Evolutionary conservation across 1,140 invertebrate genomes (phyloP).

Genomic region (Drosophila pseudoobscura): DNA sequence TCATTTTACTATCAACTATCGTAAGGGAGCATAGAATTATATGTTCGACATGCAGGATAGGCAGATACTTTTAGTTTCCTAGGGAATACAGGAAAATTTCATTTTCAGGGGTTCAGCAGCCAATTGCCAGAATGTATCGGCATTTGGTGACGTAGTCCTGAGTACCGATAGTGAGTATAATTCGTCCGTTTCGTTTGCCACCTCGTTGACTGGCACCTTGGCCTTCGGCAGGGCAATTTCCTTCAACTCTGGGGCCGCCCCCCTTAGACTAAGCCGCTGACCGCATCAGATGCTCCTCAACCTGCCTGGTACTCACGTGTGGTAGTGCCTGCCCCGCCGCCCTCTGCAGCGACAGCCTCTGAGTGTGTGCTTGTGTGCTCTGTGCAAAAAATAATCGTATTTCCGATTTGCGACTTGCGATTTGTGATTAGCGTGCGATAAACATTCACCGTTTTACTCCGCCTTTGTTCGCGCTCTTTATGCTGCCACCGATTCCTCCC

Average conservation of each 20-base stretch:
- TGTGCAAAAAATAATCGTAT: constrained; percentile 66
- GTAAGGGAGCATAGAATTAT: no score
- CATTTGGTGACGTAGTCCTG: no score
- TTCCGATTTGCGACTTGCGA: constrained; percentile 75
- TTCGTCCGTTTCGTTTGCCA: no score
- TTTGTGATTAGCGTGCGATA: constrained; percentile 77
- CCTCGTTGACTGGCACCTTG: no score
- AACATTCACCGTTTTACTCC: constrained; percentile 41
- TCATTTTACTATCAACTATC: no score
- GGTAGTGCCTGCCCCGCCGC: background rate
- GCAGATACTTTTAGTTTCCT: no score
- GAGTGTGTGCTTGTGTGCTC: constrained; percentile 31
- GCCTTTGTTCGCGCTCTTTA: constrained; percentile 39
- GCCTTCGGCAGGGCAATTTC: background rate
- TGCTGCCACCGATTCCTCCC: constrained; percentile 9
- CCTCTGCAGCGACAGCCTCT: background rate
- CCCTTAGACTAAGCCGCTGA: constrained; percentile 19
- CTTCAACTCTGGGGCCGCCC: background rate
- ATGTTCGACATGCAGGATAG: no score
- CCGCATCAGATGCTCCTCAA: constrained; percentile 22
- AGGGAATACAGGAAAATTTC: no score
- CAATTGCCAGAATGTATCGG: no score
- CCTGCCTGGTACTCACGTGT: constrained; percentile 1
- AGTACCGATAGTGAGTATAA: no score
- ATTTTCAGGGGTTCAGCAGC: no score